Conservation (phyloP, 2,797 vertebrate species). For the Lepus townsendii region DNA sequence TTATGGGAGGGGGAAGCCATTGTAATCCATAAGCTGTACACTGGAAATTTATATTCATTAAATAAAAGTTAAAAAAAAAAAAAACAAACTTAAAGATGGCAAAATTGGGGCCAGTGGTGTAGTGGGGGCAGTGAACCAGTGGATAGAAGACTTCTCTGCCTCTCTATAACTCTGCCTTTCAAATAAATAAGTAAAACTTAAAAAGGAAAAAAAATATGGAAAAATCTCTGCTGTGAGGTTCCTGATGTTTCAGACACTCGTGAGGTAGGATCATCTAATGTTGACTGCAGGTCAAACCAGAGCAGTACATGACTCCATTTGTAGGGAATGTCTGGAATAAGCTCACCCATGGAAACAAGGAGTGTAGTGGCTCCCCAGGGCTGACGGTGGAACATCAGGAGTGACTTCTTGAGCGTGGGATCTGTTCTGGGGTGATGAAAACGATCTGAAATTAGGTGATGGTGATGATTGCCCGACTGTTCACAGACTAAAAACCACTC, state of each 20-base stretch:
- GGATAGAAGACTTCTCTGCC: too few relatives aligned
- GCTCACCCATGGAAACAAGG: neutral
- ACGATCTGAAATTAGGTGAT: neutral
- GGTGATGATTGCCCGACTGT: neutral
- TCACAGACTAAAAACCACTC: neutral
- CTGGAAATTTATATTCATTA: too few relatives aligned
- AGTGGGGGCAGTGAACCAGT: too few relatives aligned
- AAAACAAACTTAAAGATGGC: too few relatives aligned
- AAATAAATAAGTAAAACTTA: neutral
- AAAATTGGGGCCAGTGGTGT: too few relatives aligned
- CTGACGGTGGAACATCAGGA: neutral
- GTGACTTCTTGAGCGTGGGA: neutral
- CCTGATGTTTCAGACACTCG: neutral
- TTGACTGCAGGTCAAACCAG: neutral
- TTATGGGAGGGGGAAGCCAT: too few relatives aligned
- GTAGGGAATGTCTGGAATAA: neutral
- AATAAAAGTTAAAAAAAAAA: too few relatives aligned
- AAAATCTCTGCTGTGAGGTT: neutral
- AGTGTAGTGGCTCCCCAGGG: neutral
- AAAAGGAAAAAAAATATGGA: neutral
- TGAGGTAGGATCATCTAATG: neutral
- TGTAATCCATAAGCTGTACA: too few relatives aligned
- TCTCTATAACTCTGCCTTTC: too few relatives aligned
- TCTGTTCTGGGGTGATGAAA: neutral
- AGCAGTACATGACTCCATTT: neutral